Percentiles rank a stretch among this genome's conserved stretches.
Evolutionary conservation across 2,888 invertebrate genomes (phyloP).

Genomic region (Ashinkailepas kermadecensis): DNA sequence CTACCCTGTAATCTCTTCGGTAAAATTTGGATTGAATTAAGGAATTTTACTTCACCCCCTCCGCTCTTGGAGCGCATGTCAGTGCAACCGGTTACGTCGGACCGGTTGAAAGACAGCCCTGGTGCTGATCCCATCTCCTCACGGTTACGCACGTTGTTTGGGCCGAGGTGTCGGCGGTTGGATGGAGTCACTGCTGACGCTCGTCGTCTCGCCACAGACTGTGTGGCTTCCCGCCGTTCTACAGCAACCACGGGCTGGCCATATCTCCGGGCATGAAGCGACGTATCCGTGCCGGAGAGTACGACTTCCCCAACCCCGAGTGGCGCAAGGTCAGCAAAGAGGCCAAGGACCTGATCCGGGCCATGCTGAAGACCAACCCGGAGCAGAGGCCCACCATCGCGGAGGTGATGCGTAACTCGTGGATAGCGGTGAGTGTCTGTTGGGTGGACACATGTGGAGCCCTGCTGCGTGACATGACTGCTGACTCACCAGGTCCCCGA

Average conservation of each 20-base stretch:
- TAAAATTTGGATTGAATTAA: no score
- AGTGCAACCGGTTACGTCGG: no score
- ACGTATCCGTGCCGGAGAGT: conserved; percentile 88
- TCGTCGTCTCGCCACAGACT: conserved; percentile 44
- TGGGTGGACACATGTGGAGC: neutral
- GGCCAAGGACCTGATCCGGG: conserved; percentile 90
- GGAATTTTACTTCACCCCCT: no score
- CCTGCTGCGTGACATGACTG: neutral
- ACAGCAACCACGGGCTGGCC: conserved; percentile 92
- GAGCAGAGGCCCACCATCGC: conserved; percentile 80
- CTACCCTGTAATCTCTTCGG: no score
- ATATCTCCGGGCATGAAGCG: conserved; percentile 99
- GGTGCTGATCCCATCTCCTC: no score
- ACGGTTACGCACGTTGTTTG: no score
- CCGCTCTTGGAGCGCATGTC: no score
- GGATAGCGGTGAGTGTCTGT: conserved; percentile 64
- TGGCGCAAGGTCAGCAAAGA: conserved; percentile 91
- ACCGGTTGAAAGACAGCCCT: no score
- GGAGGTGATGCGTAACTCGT: conserved; percentile 76
- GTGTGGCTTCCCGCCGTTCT: conserved; percentile 98
- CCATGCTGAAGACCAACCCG: conserved; percentile 91
- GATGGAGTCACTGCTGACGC: no score
- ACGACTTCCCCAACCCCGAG: conserved; percentile 92
- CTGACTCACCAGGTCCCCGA: neutral
- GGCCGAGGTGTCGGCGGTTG: no score